A percentile compares a stretch with the other conserved stretches of the same genome.
Conservation (phyloP, 2,797 vertebrate genomes). For the Siniperca obscura region DNA sequence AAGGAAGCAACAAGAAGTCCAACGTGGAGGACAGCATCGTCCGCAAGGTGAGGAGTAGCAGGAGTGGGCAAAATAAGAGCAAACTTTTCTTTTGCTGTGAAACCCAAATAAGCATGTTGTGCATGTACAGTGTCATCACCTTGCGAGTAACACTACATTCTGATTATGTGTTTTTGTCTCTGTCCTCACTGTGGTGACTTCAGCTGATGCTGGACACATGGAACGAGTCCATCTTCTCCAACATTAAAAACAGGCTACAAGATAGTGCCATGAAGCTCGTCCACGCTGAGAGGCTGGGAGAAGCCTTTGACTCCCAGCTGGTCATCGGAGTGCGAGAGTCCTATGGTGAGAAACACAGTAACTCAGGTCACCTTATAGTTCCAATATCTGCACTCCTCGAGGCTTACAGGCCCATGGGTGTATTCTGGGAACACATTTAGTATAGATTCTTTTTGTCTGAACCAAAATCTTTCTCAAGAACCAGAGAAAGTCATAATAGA, state of each 20-base stretch:
- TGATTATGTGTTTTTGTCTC: background rate
- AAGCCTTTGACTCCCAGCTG: conserved; percentile 96
- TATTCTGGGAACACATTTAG: background rate
- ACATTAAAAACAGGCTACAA: conserved; percentile 96
- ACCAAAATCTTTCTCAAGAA: too few species aligned
- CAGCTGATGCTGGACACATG: conserved; percentile 98
- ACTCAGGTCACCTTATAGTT: background rate
- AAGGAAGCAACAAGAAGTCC: conserved; percentile 97
- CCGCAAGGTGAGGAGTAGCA: conserved; percentile 88
- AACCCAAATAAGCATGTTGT: background rate
- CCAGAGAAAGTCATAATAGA: too few species aligned
- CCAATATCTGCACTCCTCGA: background rate
- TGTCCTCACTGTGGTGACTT: background rate
- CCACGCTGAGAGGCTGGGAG: conserved; percentile 94
- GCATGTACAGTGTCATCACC: background rate
- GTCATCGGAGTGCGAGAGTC: conserved; percentile 97
- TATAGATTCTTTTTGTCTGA: too few species aligned
- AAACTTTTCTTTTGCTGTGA: background rate
- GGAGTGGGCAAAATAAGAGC: background rate
- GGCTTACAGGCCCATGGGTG: too few species aligned
- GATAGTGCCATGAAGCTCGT: conserved; percentile 98
- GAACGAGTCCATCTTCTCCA: conserved; percentile 99
- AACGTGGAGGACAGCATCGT: conserved; percentile 98
- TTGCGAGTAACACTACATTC: background rate
- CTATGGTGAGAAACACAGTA: conserved; percentile 87